phyloP scores from a whole-genome alignment of 2,797 vertebrate genomes.

The Anolis apletophallus region DNA sequence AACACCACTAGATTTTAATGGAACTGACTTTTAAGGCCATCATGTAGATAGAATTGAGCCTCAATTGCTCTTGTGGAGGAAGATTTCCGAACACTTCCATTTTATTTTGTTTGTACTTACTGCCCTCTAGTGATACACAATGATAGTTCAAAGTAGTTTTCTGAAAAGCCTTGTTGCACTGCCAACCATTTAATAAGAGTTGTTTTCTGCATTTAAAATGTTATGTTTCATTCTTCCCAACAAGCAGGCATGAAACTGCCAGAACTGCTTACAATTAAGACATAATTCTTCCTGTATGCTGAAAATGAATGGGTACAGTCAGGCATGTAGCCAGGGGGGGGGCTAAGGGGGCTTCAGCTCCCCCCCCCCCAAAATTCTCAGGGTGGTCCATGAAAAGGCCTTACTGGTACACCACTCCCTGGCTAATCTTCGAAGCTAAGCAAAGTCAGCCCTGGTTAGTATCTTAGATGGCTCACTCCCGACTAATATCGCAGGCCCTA shows the following conservation, averaged over 20 bases:
- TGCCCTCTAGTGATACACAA: constrained; percentile 76
- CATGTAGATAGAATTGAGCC: background rate
- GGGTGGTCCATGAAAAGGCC: too few species aligned
- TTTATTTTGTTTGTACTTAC: constrained; percentile 65
- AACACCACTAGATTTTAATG: background rate
- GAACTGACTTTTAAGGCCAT: background rate
- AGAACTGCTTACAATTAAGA: background rate
- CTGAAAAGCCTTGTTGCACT: background rate
- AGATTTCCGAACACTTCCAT: background rate
- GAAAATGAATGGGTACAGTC: background rate
- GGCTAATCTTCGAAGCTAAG: too few species aligned
- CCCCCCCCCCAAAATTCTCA: too few species aligned
- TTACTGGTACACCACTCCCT: too few species aligned
- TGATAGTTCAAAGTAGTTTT: constrained; percentile 10
- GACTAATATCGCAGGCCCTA: too few species aligned
- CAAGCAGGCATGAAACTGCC: background rate
- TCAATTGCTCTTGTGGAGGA: background rate
- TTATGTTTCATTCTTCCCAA: background rate
- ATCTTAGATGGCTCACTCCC: too few species aligned
- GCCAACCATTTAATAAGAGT: background rate
- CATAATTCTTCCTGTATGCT: background rate
- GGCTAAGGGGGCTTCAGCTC: too few species aligned
- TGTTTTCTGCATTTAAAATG: background rate
- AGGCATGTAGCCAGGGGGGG: too few species aligned
- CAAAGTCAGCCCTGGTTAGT: too few species aligned